Evolutionary conservation across 2,797 vertebrate species (phyloP).

Genomic region (Geotrypetes seraphini): DNA sequence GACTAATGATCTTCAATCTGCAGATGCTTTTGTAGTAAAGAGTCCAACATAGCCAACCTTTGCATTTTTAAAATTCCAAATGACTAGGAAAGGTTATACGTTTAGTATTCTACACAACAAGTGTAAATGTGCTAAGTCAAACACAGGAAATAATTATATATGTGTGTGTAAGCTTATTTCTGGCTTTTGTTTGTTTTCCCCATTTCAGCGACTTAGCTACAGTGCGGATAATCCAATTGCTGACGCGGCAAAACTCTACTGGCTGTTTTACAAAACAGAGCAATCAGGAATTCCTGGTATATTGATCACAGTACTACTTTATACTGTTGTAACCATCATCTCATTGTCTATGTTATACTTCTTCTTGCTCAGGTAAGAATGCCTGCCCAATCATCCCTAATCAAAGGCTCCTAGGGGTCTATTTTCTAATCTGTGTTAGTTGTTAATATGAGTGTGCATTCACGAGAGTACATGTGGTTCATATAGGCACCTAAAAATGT

Average conservation of each 20-base stretch:
- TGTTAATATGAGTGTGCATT: too few species aligned
- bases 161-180: conserved; percentile 3
- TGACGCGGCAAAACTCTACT: conserved; percentile 85
- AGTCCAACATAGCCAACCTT: not conserved
- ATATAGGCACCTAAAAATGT: too few species aligned
- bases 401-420: too few species aligned
- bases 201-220: conserved; percentile 59
- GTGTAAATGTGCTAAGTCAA: not conserved
- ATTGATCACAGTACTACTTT: conserved; percentile 72
- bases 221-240: conserved; percentile 63
- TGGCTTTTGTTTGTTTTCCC: not conserved
- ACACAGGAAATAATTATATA: not conserved
- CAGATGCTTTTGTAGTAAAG: too few species aligned
- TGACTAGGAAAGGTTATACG: not conserved
- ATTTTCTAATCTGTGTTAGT: too few species aligned
- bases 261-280: conserved; percentile 68
- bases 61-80: not conserved
- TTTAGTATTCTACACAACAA: not conserved
- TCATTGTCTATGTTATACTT: conserved; percentile 66
- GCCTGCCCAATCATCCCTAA: too few species aligned
- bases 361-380: conserved; percentile 78
- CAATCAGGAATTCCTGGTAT: conserved; percentile 65
- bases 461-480: too few species aligned
- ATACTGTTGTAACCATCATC: conserved; percentile 62
- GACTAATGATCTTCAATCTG: too few species aligned